Evolutionary conservation across 2,113 vertebrate genomes (phyloP).

Genomic region (Gopherus flavomarginatus): DNA sequence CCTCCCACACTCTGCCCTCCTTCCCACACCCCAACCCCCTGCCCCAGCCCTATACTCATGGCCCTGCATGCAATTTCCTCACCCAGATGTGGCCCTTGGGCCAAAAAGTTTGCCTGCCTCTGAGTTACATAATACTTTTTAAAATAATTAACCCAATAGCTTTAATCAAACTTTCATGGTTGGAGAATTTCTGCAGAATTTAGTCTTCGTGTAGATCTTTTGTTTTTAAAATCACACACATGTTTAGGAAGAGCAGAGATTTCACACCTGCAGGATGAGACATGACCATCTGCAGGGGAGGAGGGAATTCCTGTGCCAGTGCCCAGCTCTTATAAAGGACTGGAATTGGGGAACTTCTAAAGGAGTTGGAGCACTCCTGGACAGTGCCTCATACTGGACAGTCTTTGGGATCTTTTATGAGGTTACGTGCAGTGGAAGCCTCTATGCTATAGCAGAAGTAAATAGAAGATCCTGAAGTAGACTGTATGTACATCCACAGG

Average conservation of each 20-base stretch:
- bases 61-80: too few species aligned
- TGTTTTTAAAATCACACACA: not conserved
- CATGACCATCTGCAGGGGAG: not conserved
- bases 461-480: not conserved
- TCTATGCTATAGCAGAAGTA: not conserved
- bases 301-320: not conserved
- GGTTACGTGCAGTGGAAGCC: not conserved
- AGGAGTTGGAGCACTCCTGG: not conserved
- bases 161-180: not conserved
- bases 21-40: too few species aligned
- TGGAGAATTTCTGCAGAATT: not conserved
- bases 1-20: too few species aligned
- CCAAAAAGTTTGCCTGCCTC: too few species aligned
- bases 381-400: not conserved
- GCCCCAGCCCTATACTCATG: too few species aligned
- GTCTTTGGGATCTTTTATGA: not conserved
- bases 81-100: too few species aligned
- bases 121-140: not conserved
- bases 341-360: not conserved
- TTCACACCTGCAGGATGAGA: not conserved
- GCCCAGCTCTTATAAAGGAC: not conserved
- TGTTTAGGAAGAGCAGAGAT: not conserved
- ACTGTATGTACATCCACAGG: not conserved
- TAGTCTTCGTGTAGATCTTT: not conserved
- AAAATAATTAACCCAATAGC: not conserved